A percentile compares a stretch with the other conserved stretches of the same genome.
These are phyloP conservation scores for Catharus minimus DNA, from an alignment of 2,113 vertebrate genomes.

Conservation along the genomic window DNA sequence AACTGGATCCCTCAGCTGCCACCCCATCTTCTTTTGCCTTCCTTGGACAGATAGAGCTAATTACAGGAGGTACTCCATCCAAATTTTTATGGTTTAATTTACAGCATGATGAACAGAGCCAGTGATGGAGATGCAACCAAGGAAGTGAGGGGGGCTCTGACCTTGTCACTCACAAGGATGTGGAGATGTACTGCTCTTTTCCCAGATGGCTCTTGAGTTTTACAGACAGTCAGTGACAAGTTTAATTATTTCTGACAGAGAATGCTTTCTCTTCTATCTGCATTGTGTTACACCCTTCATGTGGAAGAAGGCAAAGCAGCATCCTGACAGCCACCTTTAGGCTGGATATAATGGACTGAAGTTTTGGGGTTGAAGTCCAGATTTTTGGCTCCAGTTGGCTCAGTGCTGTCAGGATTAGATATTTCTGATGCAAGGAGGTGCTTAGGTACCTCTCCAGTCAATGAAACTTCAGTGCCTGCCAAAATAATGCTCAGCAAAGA, in stretches of 20 bases:
- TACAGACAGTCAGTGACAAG: slow-evolving; percentile 58
- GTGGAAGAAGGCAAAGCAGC: not conserved
- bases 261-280: slow-evolving; percentile 44
- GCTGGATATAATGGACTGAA: not conserved
- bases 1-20: slow-evolving; percentile 13
- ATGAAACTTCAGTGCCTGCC: not conserved
- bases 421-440: not conserved
- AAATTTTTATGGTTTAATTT: slow-evolving; percentile 68
- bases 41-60: slow-evolving; percentile 54
- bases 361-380: not conserved
- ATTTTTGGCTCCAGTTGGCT: not conserved
- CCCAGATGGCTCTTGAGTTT: slow-evolving; percentile 66
- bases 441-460: not conserved
- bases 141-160: slow-evolving; percentile 49
- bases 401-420: not conserved
- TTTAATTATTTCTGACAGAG: slow-evolving; percentile 73
- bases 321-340: not conserved
- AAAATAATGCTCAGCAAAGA: not conserved
- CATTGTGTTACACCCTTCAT: slow-evolving; percentile 12
- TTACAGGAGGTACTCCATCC: slow-evolving; percentile 56
- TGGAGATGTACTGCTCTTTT: slow-evolving; percentile 60
- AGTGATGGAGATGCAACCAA: slow-evolving; percentile 51
- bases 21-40: slow-evolving; percentile 14
- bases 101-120: slow-evolving; percentile 57
- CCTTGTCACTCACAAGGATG: slow-evolving; percentile 66